Conservation (phyloP, 2,113 vertebrate species). For the Pimephales promelas region DNA sequence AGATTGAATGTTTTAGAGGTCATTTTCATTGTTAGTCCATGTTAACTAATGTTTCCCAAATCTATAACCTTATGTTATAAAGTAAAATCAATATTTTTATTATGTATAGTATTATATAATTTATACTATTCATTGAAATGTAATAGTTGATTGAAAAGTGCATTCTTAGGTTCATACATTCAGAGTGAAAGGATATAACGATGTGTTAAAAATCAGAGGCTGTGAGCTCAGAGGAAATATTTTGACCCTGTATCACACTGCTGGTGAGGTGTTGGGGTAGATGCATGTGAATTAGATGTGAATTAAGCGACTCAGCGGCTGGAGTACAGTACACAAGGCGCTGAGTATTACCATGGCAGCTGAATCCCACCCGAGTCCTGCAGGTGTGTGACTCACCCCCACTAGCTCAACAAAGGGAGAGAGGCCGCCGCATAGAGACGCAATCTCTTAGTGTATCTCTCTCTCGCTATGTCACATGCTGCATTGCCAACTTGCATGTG, state of each 20-base stretch:
- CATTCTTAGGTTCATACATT: neutral
- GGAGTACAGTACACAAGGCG: constrained; percentile 51
- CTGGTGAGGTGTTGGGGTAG: neutral
- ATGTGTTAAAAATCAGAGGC: constrained; percentile 24
- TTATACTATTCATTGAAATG: neutral
- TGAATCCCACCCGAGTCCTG: constrained; percentile 59
- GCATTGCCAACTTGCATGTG: constrained; percentile 48
- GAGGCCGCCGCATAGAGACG: constrained; percentile 49
- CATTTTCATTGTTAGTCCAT: too few species aligned
- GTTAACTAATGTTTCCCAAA: neutral
- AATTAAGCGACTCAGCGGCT: constrained; percentile 39
- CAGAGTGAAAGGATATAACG: constrained; percentile 26
- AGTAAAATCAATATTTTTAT: too few species aligned
- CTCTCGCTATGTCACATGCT: constrained; percentile 43
- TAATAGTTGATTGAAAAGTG: neutral
- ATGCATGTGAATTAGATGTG: constrained; percentile 46
- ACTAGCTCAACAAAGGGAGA: constrained; percentile 52
- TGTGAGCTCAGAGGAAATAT: constrained; percentile 6
- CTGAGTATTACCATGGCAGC: constrained; percentile 59
- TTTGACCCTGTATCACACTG: neutral
- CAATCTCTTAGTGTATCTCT: constrained; percentile 41
- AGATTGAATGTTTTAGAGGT: too few species aligned
- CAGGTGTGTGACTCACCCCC: constrained; percentile 62
- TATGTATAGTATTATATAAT: neutral
- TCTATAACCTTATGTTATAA: neutral